Evolutionary conservation across 1,140 invertebrate species (phyloP).

Genomic region (Himalopsyche phryganea): DNA sequence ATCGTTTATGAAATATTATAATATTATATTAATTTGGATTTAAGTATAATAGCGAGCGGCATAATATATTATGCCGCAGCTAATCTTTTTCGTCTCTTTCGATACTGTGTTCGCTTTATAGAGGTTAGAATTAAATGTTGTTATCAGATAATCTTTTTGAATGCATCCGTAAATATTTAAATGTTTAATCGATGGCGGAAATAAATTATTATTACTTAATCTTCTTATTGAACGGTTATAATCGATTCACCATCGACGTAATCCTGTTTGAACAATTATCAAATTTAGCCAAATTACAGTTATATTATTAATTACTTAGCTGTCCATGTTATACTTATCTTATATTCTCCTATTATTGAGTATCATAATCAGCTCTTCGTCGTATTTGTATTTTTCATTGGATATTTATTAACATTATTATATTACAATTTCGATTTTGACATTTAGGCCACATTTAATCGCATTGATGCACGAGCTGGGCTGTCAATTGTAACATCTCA

Average conservation of each 20-base stretch:
- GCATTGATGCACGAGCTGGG: too few relatives aligned
- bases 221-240: slow-evolving; percentile 25
- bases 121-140: slow-evolving; percentile 34
- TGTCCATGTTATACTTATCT: slow-evolving; percentile 35
- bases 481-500: too few relatives aligned
- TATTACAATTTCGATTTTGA: slow-evolving; percentile 31
- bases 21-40: too few relatives aligned
- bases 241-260: slow-evolving; percentile 26
- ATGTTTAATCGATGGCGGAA: slow-evolving; percentile 22
- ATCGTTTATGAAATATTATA: slow-evolving; percentile 4
- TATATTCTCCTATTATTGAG: slow-evolving; percentile 34
- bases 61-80: slow-evolving; percentile 1
- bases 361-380: slow-evolving; percentile 34
- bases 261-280: slow-evolving; percentile 31
- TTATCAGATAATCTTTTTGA: slow-evolving; percentile 29
- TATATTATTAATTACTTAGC: slow-evolving; percentile 34
- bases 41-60: too few relatives aligned
- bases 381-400: slow-evolving; percentile 32
- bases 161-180: slow-evolving; percentile 20
- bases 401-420: slow-evolving; percentile 22
- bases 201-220: slow-evolving; percentile 14
- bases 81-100: slow-evolving; percentile 8
- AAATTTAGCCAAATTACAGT: slow-evolving; percentile 35
- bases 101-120: slow-evolving; percentile 32
- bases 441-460: slow-evolving; percentile 22